Conservation (phyloP, 2,797 vertebrate species). For the Cyprinodon diabolis region DNA sequence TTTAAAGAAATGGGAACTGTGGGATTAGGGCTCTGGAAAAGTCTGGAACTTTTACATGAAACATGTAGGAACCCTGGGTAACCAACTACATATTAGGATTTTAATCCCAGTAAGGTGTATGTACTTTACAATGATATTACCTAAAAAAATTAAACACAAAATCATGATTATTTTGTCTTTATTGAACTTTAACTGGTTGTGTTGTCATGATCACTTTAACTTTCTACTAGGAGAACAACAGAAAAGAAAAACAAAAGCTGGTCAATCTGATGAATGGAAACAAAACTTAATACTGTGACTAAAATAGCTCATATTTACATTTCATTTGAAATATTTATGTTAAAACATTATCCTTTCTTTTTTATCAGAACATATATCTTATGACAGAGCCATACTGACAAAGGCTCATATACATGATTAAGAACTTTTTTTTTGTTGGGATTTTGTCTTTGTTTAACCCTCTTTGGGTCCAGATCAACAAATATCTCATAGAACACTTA, state of each 20-base stretch:
- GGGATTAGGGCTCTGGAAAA: not conserved
- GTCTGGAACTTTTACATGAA: conserved; percentile 5
- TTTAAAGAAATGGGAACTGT: not conserved
- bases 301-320: too few relatives aligned
- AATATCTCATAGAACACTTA: too few relatives aligned
- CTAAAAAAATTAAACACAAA: not conserved
- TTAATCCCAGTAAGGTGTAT: not conserved
- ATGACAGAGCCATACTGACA: too few relatives aligned
- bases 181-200: not conserved
- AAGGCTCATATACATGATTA: too few relatives aligned
- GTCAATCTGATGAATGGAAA: not conserved
- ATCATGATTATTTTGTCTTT: not conserved
- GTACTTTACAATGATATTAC: not conserved
- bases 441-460: too few relatives aligned
- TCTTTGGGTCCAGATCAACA: too few relatives aligned
- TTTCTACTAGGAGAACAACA: not conserved
- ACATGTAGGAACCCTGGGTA: not conserved
- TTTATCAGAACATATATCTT: too few relatives aligned
- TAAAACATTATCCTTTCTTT: too few relatives aligned
- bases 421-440: too few relatives aligned
- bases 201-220: not conserved
- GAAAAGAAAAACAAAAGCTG: not conserved
- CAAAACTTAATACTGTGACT: too few relatives aligned
- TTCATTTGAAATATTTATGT: too few relatives aligned
- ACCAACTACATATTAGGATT: not conserved